Percentiles rank a stretch among this genome's conserved stretches.
phyloP scores from a whole-genome alignment of 2,113 vertebrate genomes.

The Brachyhypopomus occidentalis region DNA sequence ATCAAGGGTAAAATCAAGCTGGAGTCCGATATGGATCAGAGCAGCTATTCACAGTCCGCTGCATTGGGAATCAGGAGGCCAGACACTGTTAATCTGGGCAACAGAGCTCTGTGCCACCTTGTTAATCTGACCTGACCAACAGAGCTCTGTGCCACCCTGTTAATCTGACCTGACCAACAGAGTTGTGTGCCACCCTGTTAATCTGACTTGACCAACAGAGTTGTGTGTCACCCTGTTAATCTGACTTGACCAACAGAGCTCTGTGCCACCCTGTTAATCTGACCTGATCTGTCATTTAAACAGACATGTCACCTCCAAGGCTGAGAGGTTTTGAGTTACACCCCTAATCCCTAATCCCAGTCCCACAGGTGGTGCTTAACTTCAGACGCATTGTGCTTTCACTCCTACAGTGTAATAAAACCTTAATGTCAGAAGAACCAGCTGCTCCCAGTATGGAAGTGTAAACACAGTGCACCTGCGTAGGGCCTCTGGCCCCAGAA shows the following conservation, averaged over 20 bases:
- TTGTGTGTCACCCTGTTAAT: too few species aligned
- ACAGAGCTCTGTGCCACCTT: too few species aligned
- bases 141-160: too few species aligned
- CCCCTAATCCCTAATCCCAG: not conserved
- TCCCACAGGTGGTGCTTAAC: not conserved
- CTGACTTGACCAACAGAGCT: too few species aligned
- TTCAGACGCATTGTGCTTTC: not conserved
- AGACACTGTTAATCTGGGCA: too few species aligned
- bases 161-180: too few species aligned
- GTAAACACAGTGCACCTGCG: not conserved
- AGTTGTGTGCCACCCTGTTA: too few species aligned
- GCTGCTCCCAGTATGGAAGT: not conserved
- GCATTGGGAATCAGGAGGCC: too few species aligned
- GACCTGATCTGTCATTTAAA: not conserved
- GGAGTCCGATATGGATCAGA: conserved; percentile 1
- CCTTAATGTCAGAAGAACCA: not conserved
- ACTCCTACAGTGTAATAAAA: not conserved
- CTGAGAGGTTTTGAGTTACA: not conserved
- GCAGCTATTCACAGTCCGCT: not conserved
- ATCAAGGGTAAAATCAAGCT: not conserved
- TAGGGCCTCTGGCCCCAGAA: not conserved
- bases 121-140: too few species aligned
- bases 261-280: too few species aligned
- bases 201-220: too few species aligned
- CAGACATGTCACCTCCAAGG: not conserved